phyloP scores from a whole-genome alignment of 2,797 vertebrate genomes.

The Crocodylus rhombifer region DNA sequence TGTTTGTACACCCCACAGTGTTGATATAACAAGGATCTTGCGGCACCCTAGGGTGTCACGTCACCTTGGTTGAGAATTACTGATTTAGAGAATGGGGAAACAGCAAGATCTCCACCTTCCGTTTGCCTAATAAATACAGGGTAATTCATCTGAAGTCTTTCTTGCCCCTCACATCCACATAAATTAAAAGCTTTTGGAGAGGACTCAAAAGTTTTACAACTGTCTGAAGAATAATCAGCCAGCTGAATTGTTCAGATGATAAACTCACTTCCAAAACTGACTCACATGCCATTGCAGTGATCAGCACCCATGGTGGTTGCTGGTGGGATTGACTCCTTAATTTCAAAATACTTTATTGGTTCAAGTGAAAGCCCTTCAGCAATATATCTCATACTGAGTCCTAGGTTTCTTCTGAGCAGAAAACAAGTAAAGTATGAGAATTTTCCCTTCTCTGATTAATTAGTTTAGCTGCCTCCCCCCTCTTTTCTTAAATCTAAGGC shows the following conservation, averaged over 20 bases:
- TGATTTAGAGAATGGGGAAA: neutral
- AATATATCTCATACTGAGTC: conserved; percentile 13
- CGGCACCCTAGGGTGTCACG: too few species aligned
- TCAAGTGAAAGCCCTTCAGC: neutral
- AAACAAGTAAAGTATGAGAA: neutral
- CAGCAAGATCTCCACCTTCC: neutral
- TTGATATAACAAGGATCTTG: too few species aligned
- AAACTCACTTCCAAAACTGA: neutral
- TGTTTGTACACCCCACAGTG: too few species aligned
- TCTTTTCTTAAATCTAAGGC: conserved; percentile 23
- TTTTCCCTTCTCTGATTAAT: conserved; percentile 7
- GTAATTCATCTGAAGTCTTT: neutral
- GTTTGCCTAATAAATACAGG: neutral
- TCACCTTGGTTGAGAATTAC: too few species aligned
- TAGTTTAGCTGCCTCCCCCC: too few species aligned
- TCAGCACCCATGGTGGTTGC: neutral
- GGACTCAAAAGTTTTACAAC: neutral
- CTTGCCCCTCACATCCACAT: neutral
- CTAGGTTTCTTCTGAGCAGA: neutral
- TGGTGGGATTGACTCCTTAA: too few species aligned
- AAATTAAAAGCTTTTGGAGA: neutral
- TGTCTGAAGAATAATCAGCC: neutral
- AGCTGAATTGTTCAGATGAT: rapidly evolving
- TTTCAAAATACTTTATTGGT: too few species aligned
- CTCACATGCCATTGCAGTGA: neutral